Conservation (phyloP, 2,888 invertebrate genomes). For the Eristalinus sepulchralis region DNA sequence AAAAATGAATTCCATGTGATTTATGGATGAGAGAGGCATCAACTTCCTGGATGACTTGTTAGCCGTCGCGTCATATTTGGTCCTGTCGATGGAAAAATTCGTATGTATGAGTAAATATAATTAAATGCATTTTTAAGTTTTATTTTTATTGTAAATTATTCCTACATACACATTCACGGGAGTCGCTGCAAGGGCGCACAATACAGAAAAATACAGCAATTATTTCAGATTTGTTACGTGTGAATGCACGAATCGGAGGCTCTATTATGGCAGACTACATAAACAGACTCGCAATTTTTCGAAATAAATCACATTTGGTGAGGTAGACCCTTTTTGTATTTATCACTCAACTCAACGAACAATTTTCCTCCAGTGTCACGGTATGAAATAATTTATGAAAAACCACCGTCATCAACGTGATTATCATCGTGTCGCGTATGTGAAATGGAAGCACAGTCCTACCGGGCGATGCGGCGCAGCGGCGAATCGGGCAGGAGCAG, state of each 20-base stretch:
- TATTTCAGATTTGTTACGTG: background rate
- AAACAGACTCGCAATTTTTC: slow-evolving; percentile 19
- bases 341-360: slow-evolving; percentile 25
- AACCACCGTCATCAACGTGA: slow-evolving; percentile 52
- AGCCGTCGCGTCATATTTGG: slow-evolving; percentile 55
- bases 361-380: slow-evolving; percentile 11
- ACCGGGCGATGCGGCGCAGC: background rate
- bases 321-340: slow-evolving; percentile 18
- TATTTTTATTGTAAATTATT: slow-evolving; percentile 7
- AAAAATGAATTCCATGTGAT: slow-evolving; percentile 75
- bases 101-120: slow-evolving; percentile 29
- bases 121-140: slow-evolving; percentile 51
- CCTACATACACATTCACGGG: background rate
- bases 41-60: slow-evolving; percentile 76
- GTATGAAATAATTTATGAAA: slow-evolving; percentile 61
- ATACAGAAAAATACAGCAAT: slow-evolving; percentile 2
- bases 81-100: slow-evolving; percentile 40
- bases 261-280: slow-evolving; percentile 32
- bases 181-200: background rate
- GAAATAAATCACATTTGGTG: slow-evolving; percentile 39
- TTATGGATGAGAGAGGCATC: slow-evolving; percentile 79
- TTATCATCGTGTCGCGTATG: slow-evolving; percentile 8
- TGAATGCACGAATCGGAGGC: slow-evolving; percentile 10
- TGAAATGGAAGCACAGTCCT: background rate
- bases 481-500: background rate